Evolutionary conservation across 2,113 vertebrate genomes (phyloP).

Genomic region (chimpanzee (Pan troglodytes)): NHGRI_mPanTro3-v2.1_pri NC_072404.2:48802001-48802500

Average conservation of each 20-base stretch:
- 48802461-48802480: too few species aligned
- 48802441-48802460: too few species aligned
- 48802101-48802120: neutral
- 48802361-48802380: too few species aligned
- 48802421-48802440: too few species aligned
- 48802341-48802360: too few species aligned
- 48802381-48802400: neutral
- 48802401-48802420: neutral
- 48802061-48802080: neutral
- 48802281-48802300: too few species aligned
- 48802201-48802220: neutral
- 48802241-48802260: neutral
- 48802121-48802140: neutral
- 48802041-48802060: neutral
- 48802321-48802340: too few species aligned
- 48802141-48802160: neutral
- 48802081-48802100: neutral
- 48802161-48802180: neutral
- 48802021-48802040: slow-evolving; percentile 42
- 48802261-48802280: slow-evolving; percentile 43
- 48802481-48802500: too few species aligned
- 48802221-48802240: slow-evolving; percentile 1
- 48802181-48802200: neutral
- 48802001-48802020: slow-evolving; percentile 26
- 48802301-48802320: too few species aligned